Conservation (phyloP, 2,797 vertebrate species). For the Aulostomus chinensis region DNA sequence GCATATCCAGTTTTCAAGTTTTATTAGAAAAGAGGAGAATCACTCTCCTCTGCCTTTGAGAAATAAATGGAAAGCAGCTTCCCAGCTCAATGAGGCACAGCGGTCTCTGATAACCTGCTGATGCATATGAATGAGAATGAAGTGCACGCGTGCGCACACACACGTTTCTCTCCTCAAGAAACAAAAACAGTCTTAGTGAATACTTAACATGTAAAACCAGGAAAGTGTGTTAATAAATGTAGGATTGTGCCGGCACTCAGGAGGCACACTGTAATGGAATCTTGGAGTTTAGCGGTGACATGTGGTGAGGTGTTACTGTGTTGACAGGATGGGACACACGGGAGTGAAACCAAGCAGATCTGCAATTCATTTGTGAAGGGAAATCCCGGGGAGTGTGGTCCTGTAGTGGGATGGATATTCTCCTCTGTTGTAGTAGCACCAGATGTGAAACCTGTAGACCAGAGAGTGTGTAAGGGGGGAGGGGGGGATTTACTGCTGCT, state of each 20-base stretch:
- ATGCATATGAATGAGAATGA: slow-evolving; percentile 71
- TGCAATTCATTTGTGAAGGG: slow-evolving; percentile 34
- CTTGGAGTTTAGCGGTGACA: slow-evolving; percentile 34
- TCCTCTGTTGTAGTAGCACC: slow-evolving; percentile 19
- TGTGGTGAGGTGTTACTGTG: slow-evolving; percentile 14
- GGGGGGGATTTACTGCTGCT: slow-evolving; percentile 44
- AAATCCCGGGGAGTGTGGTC: slow-evolving; percentile 31
- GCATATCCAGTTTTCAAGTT: slow-evolving; percentile 49
- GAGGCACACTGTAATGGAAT: slow-evolving; percentile 36
- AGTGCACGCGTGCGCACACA: slow-evolving; percentile 12
- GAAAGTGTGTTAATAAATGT: slow-evolving; percentile 36
- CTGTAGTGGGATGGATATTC: slow-evolving; percentile 5
- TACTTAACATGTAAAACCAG: slow-evolving; percentile 39
- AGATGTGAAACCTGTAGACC: slow-evolving; percentile 58
- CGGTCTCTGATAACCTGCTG: slow-evolving; percentile 72
- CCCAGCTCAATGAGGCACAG: slow-evolving; percentile 72
- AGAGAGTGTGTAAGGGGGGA: slow-evolving; percentile 38
- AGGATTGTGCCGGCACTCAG: slow-evolving; percentile 14
- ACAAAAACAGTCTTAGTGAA: slow-evolving; percentile 54
- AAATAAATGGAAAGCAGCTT: slow-evolving; percentile 71
- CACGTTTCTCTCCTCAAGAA: slow-evolving; percentile 27
- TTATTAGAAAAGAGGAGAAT: slow-evolving; percentile 50
- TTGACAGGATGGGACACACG: slow-evolving; percentile 25
- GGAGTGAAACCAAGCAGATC: slow-evolving; percentile 50
- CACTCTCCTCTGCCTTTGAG: slow-evolving; percentile 54